Conservation (phyloP, 2,113 vertebrate genomes). For the Ia io region DNA sequence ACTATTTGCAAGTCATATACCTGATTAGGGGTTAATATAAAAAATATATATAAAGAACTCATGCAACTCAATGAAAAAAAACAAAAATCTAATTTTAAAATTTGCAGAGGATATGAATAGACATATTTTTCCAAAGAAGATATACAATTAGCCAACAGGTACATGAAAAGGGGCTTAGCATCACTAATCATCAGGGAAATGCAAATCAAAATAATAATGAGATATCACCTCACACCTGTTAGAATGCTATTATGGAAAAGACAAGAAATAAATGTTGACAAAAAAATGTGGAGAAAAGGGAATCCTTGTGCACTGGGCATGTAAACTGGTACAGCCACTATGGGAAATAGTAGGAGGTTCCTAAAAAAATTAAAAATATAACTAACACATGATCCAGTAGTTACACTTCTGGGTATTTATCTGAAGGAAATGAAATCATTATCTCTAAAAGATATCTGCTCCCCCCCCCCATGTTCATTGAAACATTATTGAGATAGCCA, state of each 20-base stretch:
- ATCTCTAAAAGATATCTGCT: background rate
- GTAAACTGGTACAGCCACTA: background rate
- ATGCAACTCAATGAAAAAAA: background rate
- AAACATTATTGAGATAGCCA: background rate
- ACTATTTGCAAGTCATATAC: background rate
- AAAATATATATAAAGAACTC: background rate
- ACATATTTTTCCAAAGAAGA: background rate
- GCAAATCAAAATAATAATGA: background rate
- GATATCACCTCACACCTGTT: background rate
- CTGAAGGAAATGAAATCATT: background rate
- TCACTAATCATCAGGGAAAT: background rate
- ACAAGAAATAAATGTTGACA: background rate
- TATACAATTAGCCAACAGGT: background rate
- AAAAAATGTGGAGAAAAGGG: background rate
- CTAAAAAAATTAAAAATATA: background rate
- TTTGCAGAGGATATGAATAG: background rate
- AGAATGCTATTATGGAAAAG: background rate
- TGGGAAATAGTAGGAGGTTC: background rate
- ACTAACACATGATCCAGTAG: background rate
- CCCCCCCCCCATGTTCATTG: background rate
- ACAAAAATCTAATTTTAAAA: background rate
- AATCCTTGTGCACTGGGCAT: background rate
- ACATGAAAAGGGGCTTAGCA: background rate
- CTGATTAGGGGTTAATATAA: background rate
- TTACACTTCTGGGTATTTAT: background rate